These are phyloP conservation scores for Rissa tridactyla DNA, from an alignment of 2,113 vertebrate genomes.

Conservation along the genomic window DNA sequence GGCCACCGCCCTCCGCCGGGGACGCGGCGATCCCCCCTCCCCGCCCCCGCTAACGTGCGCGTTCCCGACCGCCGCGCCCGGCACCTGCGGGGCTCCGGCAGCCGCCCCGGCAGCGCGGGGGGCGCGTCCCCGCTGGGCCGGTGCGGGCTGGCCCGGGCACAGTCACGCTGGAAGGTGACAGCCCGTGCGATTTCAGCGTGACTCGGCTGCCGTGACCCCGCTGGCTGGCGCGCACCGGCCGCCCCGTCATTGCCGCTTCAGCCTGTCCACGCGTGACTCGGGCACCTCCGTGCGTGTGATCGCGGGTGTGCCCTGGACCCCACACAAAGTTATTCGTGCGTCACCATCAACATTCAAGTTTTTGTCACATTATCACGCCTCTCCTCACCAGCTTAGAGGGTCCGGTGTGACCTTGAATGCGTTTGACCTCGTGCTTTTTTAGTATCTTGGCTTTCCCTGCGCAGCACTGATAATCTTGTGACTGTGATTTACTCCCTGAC, in stretches of 20 bases:
- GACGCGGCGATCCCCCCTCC: neutral
- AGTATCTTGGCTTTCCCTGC: neutral
- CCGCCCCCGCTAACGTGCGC: neutral
- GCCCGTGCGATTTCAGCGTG: fast-evolving
- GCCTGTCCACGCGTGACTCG: neutral
- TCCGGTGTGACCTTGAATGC: neutral
- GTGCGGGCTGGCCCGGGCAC: neutral
- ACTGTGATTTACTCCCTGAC: neutral
- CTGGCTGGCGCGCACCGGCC: fast-evolving
- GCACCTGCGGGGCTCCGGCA: no score
- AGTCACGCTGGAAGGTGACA: neutral
- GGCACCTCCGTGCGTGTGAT: fast-evolving
- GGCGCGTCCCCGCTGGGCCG: neutral
- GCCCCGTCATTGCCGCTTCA: neutral
- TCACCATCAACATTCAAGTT: neutral
- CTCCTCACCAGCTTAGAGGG: neutral
- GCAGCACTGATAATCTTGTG: neutral
- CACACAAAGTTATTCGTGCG: neutral
- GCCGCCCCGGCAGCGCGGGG: no score
- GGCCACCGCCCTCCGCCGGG: neutral
- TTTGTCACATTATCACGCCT: neutral
- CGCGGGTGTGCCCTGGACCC: neutral
- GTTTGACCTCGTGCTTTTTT: neutral
- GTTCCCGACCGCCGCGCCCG: neutral
- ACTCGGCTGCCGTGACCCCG: neutral